Base-by-base conservation (phyloP, 2,797 vertebrate species). In the Micropoecilia bifurca region DNA sequence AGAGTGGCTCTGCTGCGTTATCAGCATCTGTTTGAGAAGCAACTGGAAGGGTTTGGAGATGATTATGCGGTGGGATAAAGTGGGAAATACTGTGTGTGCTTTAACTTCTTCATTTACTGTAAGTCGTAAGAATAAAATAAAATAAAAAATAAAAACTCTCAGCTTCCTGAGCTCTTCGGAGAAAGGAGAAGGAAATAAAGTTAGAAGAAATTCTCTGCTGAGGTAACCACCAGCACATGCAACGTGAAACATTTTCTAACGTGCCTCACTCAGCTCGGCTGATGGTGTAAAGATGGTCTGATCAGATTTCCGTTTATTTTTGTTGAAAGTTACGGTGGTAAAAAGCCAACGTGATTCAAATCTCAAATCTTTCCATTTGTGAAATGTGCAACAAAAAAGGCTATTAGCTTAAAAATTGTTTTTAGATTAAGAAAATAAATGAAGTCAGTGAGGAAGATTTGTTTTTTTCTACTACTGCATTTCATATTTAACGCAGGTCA, bases 121-220 rank as follows among this genome's bases (percentile, higher is more conserved):
- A 87, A 87, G 69, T 30, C 18, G 12, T 36, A 16, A 41, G 4
- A 78, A 46, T 28, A 53, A n/a, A 80, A 63, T 41, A 41, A 18
- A 22, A 3, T 7, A 0, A 16, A 46, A 3, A n/a, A 46, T 1
- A n/a, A 16, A 43, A 74, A 53, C 22, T 0, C 20, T 30, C 1
- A 3, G 47, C 30, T 78, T 66, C 46, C 61, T 16, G 1, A n/a
- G 0, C 1, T 6, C 16, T 90, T 79, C 66, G 41, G 33, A 78
- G 83, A 93, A 92, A 90, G 77, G 50, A 83, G 90, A 91, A 90
- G 88, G 28, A 86, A 85, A 1, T 57, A 2, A 59, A 30, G 5
- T 53, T 4, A 18, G 25, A 43, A 25, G 47, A 18, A 74, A 25
- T 12, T 74, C 71, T 73, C 12, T 57, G 18, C 16, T 82, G 53